Conservation (phyloP, 2,113 vertebrate species). For the Dipodomys spectabilis region DNA sequence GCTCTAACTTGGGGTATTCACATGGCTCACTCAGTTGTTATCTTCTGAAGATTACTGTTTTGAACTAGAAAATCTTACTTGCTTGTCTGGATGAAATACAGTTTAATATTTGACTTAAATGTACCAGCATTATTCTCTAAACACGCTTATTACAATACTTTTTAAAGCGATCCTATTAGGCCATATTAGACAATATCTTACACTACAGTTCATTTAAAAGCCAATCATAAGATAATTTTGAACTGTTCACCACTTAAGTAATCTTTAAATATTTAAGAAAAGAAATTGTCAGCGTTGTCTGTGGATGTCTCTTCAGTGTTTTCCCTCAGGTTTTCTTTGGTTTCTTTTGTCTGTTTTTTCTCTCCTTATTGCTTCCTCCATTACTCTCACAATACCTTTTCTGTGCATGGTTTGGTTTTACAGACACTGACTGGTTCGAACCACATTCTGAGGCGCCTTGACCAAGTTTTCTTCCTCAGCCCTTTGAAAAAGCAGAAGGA, state of each 20-base stretch:
- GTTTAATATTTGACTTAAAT: constrained; percentile 34
- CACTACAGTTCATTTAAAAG: not conserved
- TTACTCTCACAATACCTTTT: not conserved
- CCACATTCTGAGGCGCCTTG: not conserved
- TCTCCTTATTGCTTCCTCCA: not conserved
- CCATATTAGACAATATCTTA: not conserved
- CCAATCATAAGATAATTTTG: not conserved
- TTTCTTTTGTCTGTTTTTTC: no score
- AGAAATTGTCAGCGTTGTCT: not conserved
- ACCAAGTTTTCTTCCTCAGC: not conserved
- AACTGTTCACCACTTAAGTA: not conserved
- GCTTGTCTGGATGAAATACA: not conserved
- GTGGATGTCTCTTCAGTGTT: not conserved
- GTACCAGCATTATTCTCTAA: not conserved
- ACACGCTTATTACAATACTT: not conserved
- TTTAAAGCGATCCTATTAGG: no score
- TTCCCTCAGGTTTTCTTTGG: not conserved
- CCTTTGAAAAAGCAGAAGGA: not conserved
- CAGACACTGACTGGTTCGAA: not conserved
- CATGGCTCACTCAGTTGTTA: constrained; percentile 55
- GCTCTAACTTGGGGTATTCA: not conserved
- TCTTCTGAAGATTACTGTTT: constrained; percentile 52
- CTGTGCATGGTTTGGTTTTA: not conserved
- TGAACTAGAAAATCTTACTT: not conserved
- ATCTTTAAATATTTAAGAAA: not conserved